Percentiles rank a stretch among this genome's conserved stretches.
Conservation (phyloP, 2,797 vertebrate species). For the Tarsius wallacei region DNA sequence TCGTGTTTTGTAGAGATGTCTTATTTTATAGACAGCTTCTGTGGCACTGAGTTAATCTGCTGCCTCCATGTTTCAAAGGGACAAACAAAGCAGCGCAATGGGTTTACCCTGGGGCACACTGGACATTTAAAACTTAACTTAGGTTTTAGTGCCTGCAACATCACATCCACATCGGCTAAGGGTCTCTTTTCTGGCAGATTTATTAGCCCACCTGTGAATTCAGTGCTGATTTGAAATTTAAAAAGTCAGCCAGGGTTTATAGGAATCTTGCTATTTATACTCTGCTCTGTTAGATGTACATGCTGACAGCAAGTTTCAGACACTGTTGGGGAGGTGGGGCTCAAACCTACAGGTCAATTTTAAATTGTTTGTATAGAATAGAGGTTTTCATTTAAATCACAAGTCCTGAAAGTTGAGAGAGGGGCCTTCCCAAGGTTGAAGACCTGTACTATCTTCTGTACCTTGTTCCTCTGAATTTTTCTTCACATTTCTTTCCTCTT, state of each 20-base stretch:
- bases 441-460: background rate
- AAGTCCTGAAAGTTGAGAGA: background rate
- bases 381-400: background rate
- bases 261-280: background rate
- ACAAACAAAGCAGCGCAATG: conserved; percentile 27
- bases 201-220: background rate
- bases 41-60: background rate
- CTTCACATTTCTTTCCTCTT: background rate
- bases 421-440: background rate
- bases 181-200: background rate
- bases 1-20: background rate
- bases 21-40: conserved; percentile 28
- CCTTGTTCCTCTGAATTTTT: background rate
- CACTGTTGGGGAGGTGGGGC: background rate
- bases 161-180: background rate
- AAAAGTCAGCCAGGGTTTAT: conserved; percentile 11
- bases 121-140: conserved; percentile 12
- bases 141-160: background rate
- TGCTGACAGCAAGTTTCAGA: background rate
- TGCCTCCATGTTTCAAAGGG: conserved; percentile 50
- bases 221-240: background rate
- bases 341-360: background rate
- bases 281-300: background rate
- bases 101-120: background rate
- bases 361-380: background rate